Conservation (phyloP, 2,113 vertebrate genomes). For the Emydura subglobosa region DNA sequence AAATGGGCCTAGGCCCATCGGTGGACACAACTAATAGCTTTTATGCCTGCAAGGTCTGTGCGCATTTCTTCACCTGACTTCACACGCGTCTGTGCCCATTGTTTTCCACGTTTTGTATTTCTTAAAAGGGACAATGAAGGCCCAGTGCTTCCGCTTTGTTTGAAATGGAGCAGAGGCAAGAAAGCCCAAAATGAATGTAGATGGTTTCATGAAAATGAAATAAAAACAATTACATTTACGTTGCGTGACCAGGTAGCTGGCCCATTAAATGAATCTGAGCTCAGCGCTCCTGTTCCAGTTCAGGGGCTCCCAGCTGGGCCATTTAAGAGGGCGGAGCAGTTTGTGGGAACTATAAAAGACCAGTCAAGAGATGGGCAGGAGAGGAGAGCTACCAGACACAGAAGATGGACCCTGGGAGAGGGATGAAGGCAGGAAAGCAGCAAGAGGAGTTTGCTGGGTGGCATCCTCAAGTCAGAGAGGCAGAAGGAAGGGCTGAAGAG, state of each 20-base stretch:
- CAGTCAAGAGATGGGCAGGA: background rate
- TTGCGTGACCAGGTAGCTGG: background rate
- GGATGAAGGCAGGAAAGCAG: background rate
- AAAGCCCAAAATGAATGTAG: background rate
- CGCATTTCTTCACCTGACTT: background rate
- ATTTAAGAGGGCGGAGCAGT: background rate
- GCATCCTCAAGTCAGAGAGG: no score
- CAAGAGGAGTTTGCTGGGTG: background rate
- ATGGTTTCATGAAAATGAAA: background rate
- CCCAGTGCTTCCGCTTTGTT: background rate
- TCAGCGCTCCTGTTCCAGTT: background rate
- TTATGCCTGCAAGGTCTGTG: background rate
- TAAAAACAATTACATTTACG: background rate
- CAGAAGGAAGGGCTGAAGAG: background rate
- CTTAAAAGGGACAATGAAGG: background rate
- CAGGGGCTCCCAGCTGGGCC: background rate
- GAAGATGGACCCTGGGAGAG: background rate
- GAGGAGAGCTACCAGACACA: background rate
- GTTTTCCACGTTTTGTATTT: background rate
- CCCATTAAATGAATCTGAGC: background rate
- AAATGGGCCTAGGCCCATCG: background rate
- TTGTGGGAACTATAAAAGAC: background rate
- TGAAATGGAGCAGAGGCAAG: background rate
- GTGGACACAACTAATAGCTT: background rate
- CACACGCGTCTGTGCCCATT: background rate